These are phyloP conservation scores for Apomyelois bistriatella DNA, from an alignment of 2,888 invertebrate genomes.

Conservation along the genomic window DNA sequence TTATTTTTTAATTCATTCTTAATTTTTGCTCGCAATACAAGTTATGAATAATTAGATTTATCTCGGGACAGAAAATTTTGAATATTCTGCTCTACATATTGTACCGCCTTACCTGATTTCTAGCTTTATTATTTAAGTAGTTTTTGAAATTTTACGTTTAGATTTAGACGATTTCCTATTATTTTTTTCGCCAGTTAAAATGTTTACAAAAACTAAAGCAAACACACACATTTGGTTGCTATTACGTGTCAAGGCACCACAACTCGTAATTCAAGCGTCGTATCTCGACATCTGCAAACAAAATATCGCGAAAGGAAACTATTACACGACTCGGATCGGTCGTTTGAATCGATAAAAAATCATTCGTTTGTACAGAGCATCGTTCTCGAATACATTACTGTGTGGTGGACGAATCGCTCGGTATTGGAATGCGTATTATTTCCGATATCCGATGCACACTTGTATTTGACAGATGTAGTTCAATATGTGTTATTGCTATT, in stretches of 20 bases:
- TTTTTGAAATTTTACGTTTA: too few species aligned
- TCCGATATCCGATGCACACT: conserved; percentile 44
- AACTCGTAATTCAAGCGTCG: background rate
- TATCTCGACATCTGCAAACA: conserved; percentile 5
- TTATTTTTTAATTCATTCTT: too few species aligned
- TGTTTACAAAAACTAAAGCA: too few species aligned
- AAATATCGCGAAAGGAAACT: conserved; percentile 6
- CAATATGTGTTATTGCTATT: conserved; percentile 17
- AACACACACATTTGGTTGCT: background rate
- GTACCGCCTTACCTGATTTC: too few species aligned
- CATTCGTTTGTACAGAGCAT: conserved; percentile 7
- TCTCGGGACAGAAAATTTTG: too few species aligned
- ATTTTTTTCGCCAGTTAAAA: too few species aligned
- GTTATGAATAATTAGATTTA: too few species aligned
- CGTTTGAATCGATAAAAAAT: conserved; percentile 9
- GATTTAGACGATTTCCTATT: too few species aligned
- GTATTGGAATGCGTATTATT: conserved; percentile 33
- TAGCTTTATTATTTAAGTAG: too few species aligned
- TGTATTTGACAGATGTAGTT: conserved; percentile 35
- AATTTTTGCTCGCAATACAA: too few species aligned
- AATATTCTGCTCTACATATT: too few species aligned
- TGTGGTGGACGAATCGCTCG: conserved; percentile 7
- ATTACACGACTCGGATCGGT: conserved; percentile 6
- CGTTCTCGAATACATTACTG: conserved; percentile 13
- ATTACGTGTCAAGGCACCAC: background rate